Conservation (phyloP, 2,797 vertebrate species). For the Nannoperca obscura region DNA sequence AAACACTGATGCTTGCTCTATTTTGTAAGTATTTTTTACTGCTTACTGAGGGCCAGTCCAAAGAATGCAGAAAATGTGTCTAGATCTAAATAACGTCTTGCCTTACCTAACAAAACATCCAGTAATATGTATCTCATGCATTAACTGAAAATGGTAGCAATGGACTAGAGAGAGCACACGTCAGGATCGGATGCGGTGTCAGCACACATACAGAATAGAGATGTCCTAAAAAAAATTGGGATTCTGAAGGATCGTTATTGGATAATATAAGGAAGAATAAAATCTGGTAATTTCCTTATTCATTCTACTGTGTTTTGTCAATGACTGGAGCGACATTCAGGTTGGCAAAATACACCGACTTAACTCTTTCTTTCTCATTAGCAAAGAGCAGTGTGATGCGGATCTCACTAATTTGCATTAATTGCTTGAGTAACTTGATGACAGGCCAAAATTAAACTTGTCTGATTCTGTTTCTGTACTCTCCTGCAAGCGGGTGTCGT, state of each 20-base stretch:
- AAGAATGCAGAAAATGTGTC: neutral
- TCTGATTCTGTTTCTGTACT: neutral
- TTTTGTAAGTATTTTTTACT: neutral
- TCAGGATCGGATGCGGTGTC: neutral
- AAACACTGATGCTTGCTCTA: conserved; percentile 1
- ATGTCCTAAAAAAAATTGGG: neutral
- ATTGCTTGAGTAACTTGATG: neutral
- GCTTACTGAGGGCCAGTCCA: neutral
- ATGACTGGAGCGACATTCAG: neutral
- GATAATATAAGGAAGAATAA: neutral
- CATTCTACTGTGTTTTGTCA: neutral
- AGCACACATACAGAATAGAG: neutral
- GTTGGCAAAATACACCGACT: no score
- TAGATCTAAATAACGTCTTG: neutral
- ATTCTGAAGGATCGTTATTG: neutral
- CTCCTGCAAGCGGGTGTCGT: neutral
- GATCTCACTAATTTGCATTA: neutral
- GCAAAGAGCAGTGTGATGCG: neutral
- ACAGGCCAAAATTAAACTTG: neutral
- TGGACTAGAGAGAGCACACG: neutral
- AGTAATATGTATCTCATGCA: neutral
- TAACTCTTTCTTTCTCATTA: neutral
- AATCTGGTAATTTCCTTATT: neutral
- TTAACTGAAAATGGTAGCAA: neutral
- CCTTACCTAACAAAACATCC: conserved; percentile 4